Evolutionary conservation across 1,140 invertebrate species (phyloP).

Genomic region (Phortica variegata): DNA sequence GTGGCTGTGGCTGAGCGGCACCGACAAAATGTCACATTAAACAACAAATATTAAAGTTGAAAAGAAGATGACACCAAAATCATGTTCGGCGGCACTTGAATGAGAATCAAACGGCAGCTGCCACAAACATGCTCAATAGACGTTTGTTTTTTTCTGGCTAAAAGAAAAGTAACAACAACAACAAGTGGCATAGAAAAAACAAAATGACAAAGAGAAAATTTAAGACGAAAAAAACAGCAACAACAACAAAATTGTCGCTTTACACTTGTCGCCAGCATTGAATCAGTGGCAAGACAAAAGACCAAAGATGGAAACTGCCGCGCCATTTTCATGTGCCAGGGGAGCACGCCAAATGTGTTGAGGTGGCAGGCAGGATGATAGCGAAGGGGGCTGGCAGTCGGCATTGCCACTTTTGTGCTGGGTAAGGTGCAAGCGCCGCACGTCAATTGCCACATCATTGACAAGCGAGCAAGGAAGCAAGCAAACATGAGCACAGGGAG

Average conservation of each 20-base stretch:
- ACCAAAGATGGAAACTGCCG: constrained; percentile 54
- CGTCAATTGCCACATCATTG: constrained; percentile 50
- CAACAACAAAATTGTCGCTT: constrained; percentile 37
- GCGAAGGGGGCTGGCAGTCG: not conserved
- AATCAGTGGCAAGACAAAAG: too few species aligned
- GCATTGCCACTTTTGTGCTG: not conserved
- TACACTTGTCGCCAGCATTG: constrained; percentile 53
- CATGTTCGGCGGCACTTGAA: constrained; percentile 54
- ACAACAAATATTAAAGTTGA: constrained; percentile 52
- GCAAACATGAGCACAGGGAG: too few species aligned
- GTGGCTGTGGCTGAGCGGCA: constrained; percentile 4
- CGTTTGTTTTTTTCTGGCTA: too few species aligned
- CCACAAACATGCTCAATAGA: constrained; percentile 55
- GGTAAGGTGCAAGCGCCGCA: constrained; percentile 49
- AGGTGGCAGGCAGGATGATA: too few species aligned
- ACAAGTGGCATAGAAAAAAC: too few species aligned
- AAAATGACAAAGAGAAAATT: too few species aligned
- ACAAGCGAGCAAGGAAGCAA: too few species aligned
- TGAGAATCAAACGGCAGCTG: constrained; percentile 54
- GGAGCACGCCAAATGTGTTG: constrained; percentile 15
- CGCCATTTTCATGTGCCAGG: constrained; percentile 50
- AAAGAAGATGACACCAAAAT: constrained; percentile 54
- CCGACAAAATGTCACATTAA: constrained; percentile 47
- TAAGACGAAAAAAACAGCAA: too few species aligned
- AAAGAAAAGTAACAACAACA: too few species aligned